These are phyloP conservation scores for Aphaenogaster rudis DNA, from an alignment of 1,140 invertebrate genomes.

Conservation along the genomic window DNA sequence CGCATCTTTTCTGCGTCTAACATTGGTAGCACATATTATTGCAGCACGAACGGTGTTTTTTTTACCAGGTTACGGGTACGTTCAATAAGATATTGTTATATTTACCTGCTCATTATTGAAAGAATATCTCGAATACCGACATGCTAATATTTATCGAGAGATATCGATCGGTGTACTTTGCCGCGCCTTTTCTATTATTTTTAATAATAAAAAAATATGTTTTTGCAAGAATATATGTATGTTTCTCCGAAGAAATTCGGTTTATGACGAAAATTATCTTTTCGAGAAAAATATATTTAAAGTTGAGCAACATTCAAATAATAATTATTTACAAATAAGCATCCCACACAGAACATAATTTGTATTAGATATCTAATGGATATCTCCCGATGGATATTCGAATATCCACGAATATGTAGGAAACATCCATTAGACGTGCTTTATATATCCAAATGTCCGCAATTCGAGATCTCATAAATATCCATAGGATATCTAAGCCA, in stretches of 20 bases:
- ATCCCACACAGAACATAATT: too few species aligned
- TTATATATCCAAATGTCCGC: too few species aligned
- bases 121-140: not conserved
- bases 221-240: not conserved
- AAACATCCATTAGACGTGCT: too few species aligned
- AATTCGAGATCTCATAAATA: too few species aligned
- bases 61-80: not conserved
- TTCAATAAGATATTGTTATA: not conserved
- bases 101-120: not conserved
- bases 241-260: not conserved
- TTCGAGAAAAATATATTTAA: not conserved
- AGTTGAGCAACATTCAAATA: not conserved
- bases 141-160: not conserved
- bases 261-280: conserved; percentile 6
- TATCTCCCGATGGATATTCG: too few species aligned
- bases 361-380: too few species aligned
- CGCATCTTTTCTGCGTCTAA: conserved; percentile 16
- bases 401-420: too few species aligned
- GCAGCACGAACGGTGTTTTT: not conserved
- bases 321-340: not conserved
- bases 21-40: not conserved
- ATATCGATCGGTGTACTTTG: not conserved
- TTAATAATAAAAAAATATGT: not conserved
- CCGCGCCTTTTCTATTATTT: not conserved
- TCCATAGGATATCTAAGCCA: too few species aligned